Base-by-base conservation (phyloP, 1,140 invertebrate species). In the Teleogryllus occipitalis region DNA sequence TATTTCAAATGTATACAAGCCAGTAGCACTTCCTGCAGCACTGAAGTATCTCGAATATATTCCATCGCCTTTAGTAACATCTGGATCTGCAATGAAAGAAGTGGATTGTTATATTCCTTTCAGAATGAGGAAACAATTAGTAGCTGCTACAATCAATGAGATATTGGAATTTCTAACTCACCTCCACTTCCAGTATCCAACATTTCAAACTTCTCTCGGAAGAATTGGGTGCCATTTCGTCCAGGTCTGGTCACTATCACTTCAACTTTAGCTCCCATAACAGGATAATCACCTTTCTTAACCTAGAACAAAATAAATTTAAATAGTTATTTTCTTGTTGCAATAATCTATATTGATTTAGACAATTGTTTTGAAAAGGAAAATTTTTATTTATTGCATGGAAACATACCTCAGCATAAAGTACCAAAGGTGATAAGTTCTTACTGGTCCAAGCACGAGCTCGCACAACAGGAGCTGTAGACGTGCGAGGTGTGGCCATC, bases 21-120 rank as follows among this genome's bases (percentile, higher is more conserved):
- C 90, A 27, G 84, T 82, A 46, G 85, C 85, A 65, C 85, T 85
- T 78, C 85, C 83, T 47, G 84, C 84, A n/a, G 88, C 84, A 39
- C 88, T 89, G 81, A 91, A 90, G 82, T 91, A 92, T 77, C 89
- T 85, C 0, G 90, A 89, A 83, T 92, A 93, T 18, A 92, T 86
- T 18, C 92, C 91, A 84, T 93, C 92, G 10, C 88, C 88, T 85
- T 88, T 88, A 21, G 88, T 89, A 14, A 92, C 86, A 84, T 93
- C 92, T 7, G 91, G 90, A 85, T 91, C 91, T 90, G 81, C 21
- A 83, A 82, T 75, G 78, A 82, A 77, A 75, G 78, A 74, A 82
- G 80, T 65, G 7, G 7, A 65, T 14, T 18, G 0, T 65, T 65
- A 65, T 65, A 65, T 65, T 18, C 18, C 54, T 14, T 18, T 65